Evolutionary conservation across 2,113 vertebrate species (phyloP), one percentile per base, ranked within the genome.

Genomic region (Oreochromis spilurus): DNA sequence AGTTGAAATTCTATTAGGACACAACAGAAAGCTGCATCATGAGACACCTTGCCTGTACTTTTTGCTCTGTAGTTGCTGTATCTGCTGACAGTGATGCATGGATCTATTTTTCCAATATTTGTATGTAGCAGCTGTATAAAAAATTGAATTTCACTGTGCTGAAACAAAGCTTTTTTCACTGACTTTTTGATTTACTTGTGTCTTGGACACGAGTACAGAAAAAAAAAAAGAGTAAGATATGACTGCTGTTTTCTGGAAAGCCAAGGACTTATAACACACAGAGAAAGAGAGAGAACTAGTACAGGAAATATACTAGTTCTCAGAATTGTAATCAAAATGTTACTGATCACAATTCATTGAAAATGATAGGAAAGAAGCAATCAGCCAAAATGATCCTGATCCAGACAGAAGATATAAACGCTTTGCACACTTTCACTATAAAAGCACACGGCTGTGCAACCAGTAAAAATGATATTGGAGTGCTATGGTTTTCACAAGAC

Each of bases 11-110:
- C 67, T 50, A 62, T 83, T 53, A 52, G 81, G 79, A 79, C 53
- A 81, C 38, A 81, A 65, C 81, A 80, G 36, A 21, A 45, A 26
- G n/a, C 26, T 36, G 40, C n/a, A 83, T 65, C 29, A 29, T n/a
- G 58, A 70, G 85, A 57, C 79, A 21, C 17, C 21, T 87, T 83
- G 31, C n/a, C 38, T 45, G 79, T 60, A 48, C 58, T 45, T 82
- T 82, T 36, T 84, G 7, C 81, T 78, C 26, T n/a, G 24, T 19
- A 72, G 52, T 7, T 60, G 77, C 53, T 36, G 65, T 2, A 34
- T 52, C 50, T 48, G 65, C 55, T 85, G 84, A 89, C 88, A 89
- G 55, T 89, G 88, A 92, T 83, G 54, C 81, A 86, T 84, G 82
- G 80, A n/a, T 26, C 80, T 21, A 79, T 81, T 54, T 84, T 43